These are phyloP conservation scores for Nothobranchius kuhntae DNA, from an alignment of 2,113 vertebrate species.

Conservation along the genomic window DNA sequence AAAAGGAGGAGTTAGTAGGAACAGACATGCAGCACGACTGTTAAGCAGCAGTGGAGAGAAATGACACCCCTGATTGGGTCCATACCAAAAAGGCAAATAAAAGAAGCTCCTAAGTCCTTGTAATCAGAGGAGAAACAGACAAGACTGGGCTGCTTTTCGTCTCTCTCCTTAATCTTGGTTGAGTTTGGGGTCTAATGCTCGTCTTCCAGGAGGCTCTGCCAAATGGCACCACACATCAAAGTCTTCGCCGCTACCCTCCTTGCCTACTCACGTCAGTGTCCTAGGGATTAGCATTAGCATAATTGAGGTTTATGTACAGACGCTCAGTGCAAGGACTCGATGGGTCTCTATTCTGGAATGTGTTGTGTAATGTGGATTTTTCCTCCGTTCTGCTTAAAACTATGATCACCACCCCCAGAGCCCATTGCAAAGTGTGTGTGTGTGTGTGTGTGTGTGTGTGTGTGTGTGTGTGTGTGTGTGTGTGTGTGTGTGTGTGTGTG, in stretches of 20 bases:
- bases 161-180: slow-evolving; percentile 70
- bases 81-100: slow-evolving; percentile 72
- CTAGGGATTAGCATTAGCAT: slow-evolving; percentile 80
- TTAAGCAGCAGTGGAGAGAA: slow-evolving; percentile 58
- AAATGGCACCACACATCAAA: slow-evolving; percentile 79
- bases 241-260: slow-evolving; percentile 74
- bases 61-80: slow-evolving; percentile 70
- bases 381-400: slow-evolving; percentile 70
- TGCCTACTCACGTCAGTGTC: slow-evolving; percentile 76
- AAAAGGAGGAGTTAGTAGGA: slow-evolving; percentile 33
- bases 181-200: slow-evolving; percentile 70
- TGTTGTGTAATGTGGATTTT: slow-evolving; percentile 80
- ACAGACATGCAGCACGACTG: slow-evolving; percentile 47
- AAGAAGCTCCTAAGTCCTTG: slow-evolving; percentile 73
- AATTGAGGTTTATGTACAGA: slow-evolving; percentile 83
- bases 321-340: slow-evolving; percentile 73
- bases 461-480: slow-evolving; percentile 8
- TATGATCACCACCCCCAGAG: slow-evolving; percentile 61
- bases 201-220: slow-evolving; percentile 64
- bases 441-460: no score
- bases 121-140: slow-evolving; percentile 79
- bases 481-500: no score
- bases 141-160: slow-evolving; percentile 66
- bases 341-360: slow-evolving; percentile 75
- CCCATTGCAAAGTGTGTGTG: slow-evolving; percentile 50